A percentile compares a stretch with the other conserved stretches of the same genome.
phyloP scores from a whole-genome alignment of 2,113 vertebrate species.

The Gallinago media region DNA sequence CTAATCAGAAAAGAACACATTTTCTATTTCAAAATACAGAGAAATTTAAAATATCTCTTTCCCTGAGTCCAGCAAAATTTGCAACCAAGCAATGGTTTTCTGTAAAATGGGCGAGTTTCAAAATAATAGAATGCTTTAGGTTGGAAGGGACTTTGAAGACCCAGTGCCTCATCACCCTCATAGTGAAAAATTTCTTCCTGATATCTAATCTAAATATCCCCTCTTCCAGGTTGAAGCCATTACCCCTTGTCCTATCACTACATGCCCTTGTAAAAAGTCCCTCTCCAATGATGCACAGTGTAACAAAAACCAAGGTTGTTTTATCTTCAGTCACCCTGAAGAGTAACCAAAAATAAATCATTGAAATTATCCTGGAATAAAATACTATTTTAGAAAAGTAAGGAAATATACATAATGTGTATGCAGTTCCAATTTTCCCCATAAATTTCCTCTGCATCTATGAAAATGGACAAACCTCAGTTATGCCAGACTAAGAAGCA shows the following conservation, averaged over 20 bases:
- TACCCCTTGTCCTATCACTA: neutral
- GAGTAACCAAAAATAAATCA: neutral
- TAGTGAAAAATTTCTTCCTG: neutral
- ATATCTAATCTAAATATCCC: neutral
- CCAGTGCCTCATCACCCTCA: neutral
- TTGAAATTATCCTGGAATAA: neutral
- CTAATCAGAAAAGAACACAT: neutral
- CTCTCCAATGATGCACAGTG: neutral
- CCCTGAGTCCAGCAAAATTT: neutral
- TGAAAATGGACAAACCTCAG: neutral
- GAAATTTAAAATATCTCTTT: neutral
- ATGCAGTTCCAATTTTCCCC: neutral
- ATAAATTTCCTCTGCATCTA: neutral
- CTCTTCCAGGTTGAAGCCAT: neutral
- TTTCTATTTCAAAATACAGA: neutral
- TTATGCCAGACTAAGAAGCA: neutral
- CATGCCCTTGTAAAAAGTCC: neutral
- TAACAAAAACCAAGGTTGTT: neutral
- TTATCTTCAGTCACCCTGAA: neutral
- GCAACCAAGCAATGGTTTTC: neutral
- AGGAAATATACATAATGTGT: neutral
- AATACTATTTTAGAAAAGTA: neutral
- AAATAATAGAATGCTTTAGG: neutral
- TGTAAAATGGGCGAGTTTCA: neutral
- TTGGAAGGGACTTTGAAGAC: neutral